Evolutionary conservation across 1,140 invertebrate genomes (phyloP), one percentile per base, ranked within the genome.

Genomic region (Diachasmimorpha longicaudata): DNA sequence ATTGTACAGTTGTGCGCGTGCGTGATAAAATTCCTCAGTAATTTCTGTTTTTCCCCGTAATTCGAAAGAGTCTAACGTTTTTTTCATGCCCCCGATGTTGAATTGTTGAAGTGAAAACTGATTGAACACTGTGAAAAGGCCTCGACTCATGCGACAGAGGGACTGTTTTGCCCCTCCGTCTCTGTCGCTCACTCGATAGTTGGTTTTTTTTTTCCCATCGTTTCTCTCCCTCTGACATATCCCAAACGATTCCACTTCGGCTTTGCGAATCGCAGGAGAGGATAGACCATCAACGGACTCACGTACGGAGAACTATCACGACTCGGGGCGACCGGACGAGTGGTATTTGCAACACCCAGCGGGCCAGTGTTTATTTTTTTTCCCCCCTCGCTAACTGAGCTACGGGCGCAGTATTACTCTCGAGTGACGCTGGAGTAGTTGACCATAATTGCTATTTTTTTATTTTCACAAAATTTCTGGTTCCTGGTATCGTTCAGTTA

Each of bases 1-100:
- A 86, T 82, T 83, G 78, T 85, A 78, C 78, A 84, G 83, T 81
- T 83, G 83, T 79, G 87, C 72, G 83, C 76, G 80, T 68, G 72
- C 70, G 74, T 78, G 77, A 14, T 31, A 31, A 63, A 58, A 72
- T 72, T 63, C 46, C 25, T 46, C 63, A n/a, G 42, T 48, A 21
- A 16, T 58, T 58, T 55, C 48, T 36, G 23, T 58, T 52, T n/a
- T 72, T 11, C 4, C 25, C 48, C 19, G 4, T 8, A 70, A 63
- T 63, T 63, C 6, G 14, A 63, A 63, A 25, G 23, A 13, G 10
- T 14, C 19, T 8, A 23, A 19, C 0, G 23, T 31, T 31, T 31
- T 31, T 31, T 31, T 31, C 31, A 6, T 3, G 31, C 6, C 58
- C 8, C 58, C 4, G 21, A 63, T 31, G 58, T 8, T 63, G 19